Conservation (phyloP, 2,888 invertebrate species). For the Drosophila anceps region DNA sequence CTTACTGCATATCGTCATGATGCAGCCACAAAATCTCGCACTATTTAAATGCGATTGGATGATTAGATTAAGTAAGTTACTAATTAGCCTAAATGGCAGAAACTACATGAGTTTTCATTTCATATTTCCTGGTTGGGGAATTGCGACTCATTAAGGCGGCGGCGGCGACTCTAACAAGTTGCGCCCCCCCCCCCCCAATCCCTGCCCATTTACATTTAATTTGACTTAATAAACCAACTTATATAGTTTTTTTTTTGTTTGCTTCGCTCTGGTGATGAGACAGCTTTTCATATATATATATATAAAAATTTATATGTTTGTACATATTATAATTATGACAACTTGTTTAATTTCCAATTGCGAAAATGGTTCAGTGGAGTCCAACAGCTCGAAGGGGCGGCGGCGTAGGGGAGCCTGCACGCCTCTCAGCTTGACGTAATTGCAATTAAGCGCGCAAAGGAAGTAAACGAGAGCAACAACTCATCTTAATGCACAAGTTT, state of each 20-base stretch:
- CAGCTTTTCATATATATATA: conserved; percentile 6
- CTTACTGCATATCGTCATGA: background rate
- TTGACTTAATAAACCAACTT: conserved; percentile 59
- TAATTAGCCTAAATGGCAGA: conserved; percentile 10
- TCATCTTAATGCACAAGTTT: conserved; percentile 29
- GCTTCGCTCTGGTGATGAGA: conserved; percentile 18
- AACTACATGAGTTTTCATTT: conserved; percentile 17
- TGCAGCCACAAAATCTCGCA: background rate
- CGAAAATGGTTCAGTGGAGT: conserved; percentile 39
- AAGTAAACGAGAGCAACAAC: conserved; percentile 58
- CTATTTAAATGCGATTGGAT: conserved; percentile 10
- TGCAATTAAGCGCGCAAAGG: conserved; percentile 75
- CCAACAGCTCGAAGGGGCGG: background rate
- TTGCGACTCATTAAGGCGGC: conserved; percentile 34
- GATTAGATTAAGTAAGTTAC: conserved; percentile 19
- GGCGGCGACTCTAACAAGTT: conserved; percentile 58
- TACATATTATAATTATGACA: conserved; percentile 65
- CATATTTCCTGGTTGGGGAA: conserved; percentile 36
- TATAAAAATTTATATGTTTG: conserved; percentile 18
- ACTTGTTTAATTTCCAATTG: conserved; percentile 67
- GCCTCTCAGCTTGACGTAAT: conserved; percentile 62
- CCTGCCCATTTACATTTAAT: conserved; percentile 69
- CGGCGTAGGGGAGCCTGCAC: background rate
- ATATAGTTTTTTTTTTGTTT: background rate
- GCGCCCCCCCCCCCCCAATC: conserved; percentile 1